phyloP scores from a whole-genome alignment of 2,888 invertebrate species.

The Diploptera punctata region DNA sequence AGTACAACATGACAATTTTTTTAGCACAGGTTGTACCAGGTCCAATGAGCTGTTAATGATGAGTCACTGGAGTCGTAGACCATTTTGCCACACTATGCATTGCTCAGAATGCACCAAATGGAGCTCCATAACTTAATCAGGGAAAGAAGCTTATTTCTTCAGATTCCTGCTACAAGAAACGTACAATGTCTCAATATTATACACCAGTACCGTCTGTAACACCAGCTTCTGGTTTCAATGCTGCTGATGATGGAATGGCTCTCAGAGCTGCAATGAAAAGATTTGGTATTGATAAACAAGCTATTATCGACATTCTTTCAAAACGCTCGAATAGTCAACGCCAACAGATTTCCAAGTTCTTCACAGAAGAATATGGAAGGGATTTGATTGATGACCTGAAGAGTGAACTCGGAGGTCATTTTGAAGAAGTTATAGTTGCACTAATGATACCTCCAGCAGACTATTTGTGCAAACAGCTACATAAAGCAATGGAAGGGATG shows the following conservation, averaged over 20 bases:
- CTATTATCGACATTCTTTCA: constrained; percentile 75
- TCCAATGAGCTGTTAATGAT: too few relatives aligned
- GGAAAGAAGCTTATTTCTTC: too few relatives aligned
- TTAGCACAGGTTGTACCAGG: too few relatives aligned
- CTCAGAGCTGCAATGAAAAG: constrained; percentile 76
- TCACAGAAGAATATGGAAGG: constrained; percentile 66
- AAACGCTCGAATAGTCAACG: constrained; percentile 73
- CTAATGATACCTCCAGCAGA: constrained; percentile 71
- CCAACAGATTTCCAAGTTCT: constrained; percentile 70
- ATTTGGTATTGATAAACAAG: constrained; percentile 76
- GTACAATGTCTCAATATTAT: too few relatives aligned
- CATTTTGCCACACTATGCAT: too few relatives aligned
- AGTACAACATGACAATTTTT: too few relatives aligned
- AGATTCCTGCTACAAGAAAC: too few relatives aligned
- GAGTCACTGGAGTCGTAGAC: too few relatives aligned
- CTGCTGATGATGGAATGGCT: constrained; percentile 68
- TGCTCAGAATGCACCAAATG: too few relatives aligned
- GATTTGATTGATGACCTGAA: constrained; percentile 73
- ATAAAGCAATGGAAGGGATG: constrained; percentile 74
- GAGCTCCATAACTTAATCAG: too few relatives aligned
- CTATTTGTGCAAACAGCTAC: constrained; percentile 74
- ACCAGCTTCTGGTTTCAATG: constrained; percentile 65
- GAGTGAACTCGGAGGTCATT: constrained; percentile 76
- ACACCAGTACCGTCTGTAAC: constrained; percentile 71
- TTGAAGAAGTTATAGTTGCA: constrained; percentile 75